These are phyloP conservation scores for Galaxea fascicularis DNA, from an alignment of 92 coral and sea anemone species.

Conservation along the genomic window DNA sequence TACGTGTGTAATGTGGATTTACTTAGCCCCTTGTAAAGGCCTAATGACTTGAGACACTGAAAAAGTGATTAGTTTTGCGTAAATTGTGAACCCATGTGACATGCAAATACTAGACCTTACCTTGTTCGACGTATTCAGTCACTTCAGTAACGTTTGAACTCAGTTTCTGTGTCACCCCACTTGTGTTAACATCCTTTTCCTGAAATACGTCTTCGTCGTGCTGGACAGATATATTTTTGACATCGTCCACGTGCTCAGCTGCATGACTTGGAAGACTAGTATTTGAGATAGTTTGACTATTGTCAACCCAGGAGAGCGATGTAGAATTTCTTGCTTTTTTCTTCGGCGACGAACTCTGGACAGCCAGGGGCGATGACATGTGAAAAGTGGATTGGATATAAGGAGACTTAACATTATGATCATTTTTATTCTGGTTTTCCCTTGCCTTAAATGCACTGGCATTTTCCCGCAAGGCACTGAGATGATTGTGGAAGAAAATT, in stretches of 20 bases:
- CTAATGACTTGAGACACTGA: too few species aligned
- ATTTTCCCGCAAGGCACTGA: neutral
- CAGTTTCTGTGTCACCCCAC: neutral
- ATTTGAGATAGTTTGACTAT: neutral
- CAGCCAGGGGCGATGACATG: too few species aligned
- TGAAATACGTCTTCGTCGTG: slow-evolving; percentile 1
- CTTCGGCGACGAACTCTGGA: neutral
- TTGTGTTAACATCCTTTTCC: neutral
- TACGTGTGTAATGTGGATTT: too few species aligned
- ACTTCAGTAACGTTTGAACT: slow-evolving; percentile 15
- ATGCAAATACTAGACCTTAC: slow-evolving; percentile 1
- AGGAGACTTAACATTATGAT: neutral
- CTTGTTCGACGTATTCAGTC: slow-evolving; percentile 45
- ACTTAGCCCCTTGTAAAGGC: too few species aligned
- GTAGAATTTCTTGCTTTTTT: neutral
- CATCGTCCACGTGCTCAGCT: neutral
- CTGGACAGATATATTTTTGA: neutral
- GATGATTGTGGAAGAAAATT: neutral
- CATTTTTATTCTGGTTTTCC: neutral
- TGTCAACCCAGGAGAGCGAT: neutral
- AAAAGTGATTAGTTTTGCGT: too few species aligned
- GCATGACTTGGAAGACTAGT: too few species aligned
- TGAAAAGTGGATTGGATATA: neutral
- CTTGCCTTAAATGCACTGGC: neutral
- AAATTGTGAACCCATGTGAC: too few species aligned